A percentile compares a stretch with the other conserved stretches of the same genome.
Conservation (phyloP, 2,888 invertebrate genomes). For the Esperia sulphurella region DNA sequence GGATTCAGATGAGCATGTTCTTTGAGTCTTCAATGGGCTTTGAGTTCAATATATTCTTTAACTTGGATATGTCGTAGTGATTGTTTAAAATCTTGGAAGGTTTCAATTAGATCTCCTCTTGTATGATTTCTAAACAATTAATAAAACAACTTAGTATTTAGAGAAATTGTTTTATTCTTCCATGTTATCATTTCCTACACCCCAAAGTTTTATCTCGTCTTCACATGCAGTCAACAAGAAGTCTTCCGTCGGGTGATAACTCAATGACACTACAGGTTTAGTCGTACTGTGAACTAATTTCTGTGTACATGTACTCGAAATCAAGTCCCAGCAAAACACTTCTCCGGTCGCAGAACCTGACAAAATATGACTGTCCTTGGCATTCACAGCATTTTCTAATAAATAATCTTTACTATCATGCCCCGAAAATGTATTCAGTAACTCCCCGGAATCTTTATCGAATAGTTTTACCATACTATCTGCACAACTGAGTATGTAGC, state of each 20-base stretch:
- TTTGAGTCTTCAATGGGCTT: too few species aligned
- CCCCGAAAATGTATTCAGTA: conserved; percentile 85
- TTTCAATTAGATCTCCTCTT: too few species aligned
- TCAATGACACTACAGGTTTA: conserved; percentile 87
- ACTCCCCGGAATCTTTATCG: conserved; percentile 84
- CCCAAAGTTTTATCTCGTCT: conserved; percentile 86
- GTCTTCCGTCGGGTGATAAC: conserved; percentile 88
- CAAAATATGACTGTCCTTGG: conserved; percentile 90
- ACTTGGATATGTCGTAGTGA: too few species aligned
- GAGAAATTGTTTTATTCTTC: conserved; percentile 34
- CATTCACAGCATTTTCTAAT: conserved; percentile 91
- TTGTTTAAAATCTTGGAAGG: too few species aligned
- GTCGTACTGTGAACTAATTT: conserved; percentile 75
- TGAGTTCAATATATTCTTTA: too few species aligned
- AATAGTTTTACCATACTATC: conserved; percentile 91
- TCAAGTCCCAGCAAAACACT: conserved; percentile 93
- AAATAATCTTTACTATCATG: conserved; percentile 90
- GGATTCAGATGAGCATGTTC: too few species aligned
- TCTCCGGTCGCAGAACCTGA: conserved; percentile 94
- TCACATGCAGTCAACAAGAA: conserved; percentile 86
- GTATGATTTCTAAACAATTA: too few species aligned
- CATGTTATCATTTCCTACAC: conserved; percentile 31
- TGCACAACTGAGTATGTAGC: conserved; percentile 90
- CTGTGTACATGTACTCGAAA: conserved; percentile 78
- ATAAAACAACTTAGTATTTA: background rate